phyloP scores from a whole-genome alignment of 2,797 vertebrate genomes.

The Harpagifer antarcticus region DNA sequence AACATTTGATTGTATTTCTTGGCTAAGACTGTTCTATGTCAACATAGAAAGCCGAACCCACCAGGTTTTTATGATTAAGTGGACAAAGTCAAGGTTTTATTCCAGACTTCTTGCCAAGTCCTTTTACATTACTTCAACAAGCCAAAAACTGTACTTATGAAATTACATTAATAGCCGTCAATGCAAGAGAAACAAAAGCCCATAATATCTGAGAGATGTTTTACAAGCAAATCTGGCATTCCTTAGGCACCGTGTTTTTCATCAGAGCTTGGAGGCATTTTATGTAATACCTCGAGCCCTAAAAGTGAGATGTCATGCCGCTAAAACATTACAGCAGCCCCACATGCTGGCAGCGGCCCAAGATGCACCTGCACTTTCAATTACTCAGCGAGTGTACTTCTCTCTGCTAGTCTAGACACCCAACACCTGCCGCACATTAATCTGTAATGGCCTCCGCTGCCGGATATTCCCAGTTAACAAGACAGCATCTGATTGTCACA shows the following conservation, averaged over 20 bases:
- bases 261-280: slow-evolving; percentile 60
- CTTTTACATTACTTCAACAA: slow-evolving; percentile 75
- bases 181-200: slow-evolving; percentile 69
- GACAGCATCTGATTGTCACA: slow-evolving; percentile 74
- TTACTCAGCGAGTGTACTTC: slow-evolving; percentile 69
- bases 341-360: slow-evolving; percentile 67
- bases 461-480: slow-evolving; percentile 75
- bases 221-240: slow-evolving; percentile 69
- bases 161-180: slow-evolving; percentile 74
- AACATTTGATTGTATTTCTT: slow-evolving; percentile 80
- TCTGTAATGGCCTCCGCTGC: slow-evolving; percentile 66
- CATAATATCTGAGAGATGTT: slow-evolving; percentile 63
- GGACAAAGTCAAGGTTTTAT: slow-evolving; percentile 77
- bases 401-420: slow-evolving; percentile 75
- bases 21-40: slow-evolving; percentile 64
- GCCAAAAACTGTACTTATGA: slow-evolving; percentile 66
- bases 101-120: slow-evolving; percentile 74
- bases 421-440: slow-evolving; percentile 81
- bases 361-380: slow-evolving; percentile 84
- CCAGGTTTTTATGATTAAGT: slow-evolving; percentile 81
- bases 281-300: slow-evolving; percentile 64
- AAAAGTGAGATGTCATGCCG: slow-evolving; percentile 73
- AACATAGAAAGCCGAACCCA: slow-evolving; percentile 80
- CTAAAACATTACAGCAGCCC: slow-evolving; percentile 68
- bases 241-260: slow-evolving; percentile 60